These are phyloP conservation scores for Stichopus chloronotus DNA, from an alignment of 35 echinoderm and acorn worm species.

Conservation along the genomic window DNA sequence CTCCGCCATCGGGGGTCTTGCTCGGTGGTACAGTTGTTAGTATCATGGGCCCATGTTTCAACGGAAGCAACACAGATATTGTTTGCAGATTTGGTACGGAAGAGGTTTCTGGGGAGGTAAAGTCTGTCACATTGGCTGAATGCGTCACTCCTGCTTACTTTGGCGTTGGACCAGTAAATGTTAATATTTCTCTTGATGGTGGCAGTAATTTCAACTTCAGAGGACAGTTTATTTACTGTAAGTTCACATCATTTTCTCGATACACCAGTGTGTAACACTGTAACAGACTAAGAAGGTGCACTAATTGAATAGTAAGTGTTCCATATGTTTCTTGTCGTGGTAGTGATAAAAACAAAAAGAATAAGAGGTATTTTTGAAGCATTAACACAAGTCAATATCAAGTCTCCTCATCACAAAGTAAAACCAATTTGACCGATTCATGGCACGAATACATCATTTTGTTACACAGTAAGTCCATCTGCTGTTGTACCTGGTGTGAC, in stretches of 20 bases:
- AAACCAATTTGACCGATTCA: too few relatives aligned
- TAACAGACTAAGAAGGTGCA: too few relatives aligned
- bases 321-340: too few relatives aligned
- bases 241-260: neutral
- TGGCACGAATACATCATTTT: too few relatives aligned
- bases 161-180: neutral
- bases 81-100: neutral
- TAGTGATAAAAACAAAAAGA: too few relatives aligned
- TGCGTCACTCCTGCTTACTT: neutral
- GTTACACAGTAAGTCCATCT: too few relatives aligned
- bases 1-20: slow-evolving; percentile 1
- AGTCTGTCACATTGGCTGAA: neutral
- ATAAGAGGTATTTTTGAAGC: too few relatives aligned
- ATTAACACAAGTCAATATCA: too few relatives aligned
- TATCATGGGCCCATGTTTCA: slow-evolving; percentile 4
- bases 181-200: slow-evolving; percentile 5
- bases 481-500: too few relatives aligned
- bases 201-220: neutral
- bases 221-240: neutral
- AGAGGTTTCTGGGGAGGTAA: neutral
- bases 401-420: too few relatives aligned
- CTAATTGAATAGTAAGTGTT: too few relatives aligned
- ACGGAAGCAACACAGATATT: neutral
- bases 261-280: too few relatives aligned
- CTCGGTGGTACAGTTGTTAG: neutral